phyloP scores from a whole-genome alignment of 2,888 invertebrate species.

The Leptinotarsa juncta region DNA sequence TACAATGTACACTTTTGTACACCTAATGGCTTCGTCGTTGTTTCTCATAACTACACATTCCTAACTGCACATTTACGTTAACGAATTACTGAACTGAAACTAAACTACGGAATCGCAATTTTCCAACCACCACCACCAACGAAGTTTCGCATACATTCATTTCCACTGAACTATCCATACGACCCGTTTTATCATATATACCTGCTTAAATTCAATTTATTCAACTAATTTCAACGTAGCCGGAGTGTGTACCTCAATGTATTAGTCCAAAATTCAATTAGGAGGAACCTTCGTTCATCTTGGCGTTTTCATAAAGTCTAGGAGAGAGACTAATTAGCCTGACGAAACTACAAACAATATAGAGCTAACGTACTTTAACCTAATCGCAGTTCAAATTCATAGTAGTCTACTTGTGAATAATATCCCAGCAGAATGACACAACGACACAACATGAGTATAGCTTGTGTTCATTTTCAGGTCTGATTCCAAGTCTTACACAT shows the following conservation, averaged over 20 bases:
- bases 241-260: constrained; percentile 3
- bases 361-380: not conserved
- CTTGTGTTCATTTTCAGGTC: too few relatives aligned
- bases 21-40: too few relatives aligned
- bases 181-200: not conserved
- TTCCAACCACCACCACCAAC: not conserved
- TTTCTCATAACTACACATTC: too few relatives aligned
- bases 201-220: constrained; percentile 9
- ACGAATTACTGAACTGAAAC: too few relatives aligned
- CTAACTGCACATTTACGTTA: too few relatives aligned
- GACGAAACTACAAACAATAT: not conserved
- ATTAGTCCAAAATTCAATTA: constrained; percentile 15
- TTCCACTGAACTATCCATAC: not conserved
- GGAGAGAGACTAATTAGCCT: constrained; percentile 3
- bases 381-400: not conserved
- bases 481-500: too few relatives aligned
- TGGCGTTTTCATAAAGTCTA: not conserved
- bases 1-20: too few relatives aligned
- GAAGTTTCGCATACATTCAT: not conserved
- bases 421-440: too few relatives aligned
- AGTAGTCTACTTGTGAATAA: too few relatives aligned
- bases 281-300: constrained; percentile 7
- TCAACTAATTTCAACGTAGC: not conserved
- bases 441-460: too few relatives aligned
- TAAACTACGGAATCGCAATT: not conserved